Evolutionary conservation across 2,113 vertebrate genomes (phyloP), one percentile per base, ranked within the genome.

Genomic region (Ascaphus truei): DNA sequence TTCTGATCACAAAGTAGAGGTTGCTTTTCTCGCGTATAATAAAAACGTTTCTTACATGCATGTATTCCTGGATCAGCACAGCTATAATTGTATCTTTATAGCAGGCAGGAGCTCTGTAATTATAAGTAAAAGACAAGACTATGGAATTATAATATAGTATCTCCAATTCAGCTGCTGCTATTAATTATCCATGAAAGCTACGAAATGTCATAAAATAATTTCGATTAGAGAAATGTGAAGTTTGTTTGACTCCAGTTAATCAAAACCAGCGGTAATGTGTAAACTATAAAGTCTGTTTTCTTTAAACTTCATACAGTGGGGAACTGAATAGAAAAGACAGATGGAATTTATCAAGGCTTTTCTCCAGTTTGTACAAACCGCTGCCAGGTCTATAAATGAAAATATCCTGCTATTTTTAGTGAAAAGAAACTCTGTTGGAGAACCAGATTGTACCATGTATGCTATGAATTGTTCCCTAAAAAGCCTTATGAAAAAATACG

Each of bases 361-460:
- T 47, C 27, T 48, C 30, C 34, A 25, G 61, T 64, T 64, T 37
- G 45, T 51, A 51, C 31, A 36, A 26, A 51, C n/a, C n/a, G n/a
- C n/a, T n/a, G 62, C 62, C 50, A 39, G 25, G 16, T 52, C 50
- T 55, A 53, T 53, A 65, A 65, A 65, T 53, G 62, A 65, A 65
- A 65, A 65, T 41, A 65, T 53, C 16, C 25, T n/a, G 48, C 62
- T 65, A 65, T 53, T 65, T 53, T 65, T 65, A 65, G 62, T 2
- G 16, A 33, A 29, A 55, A 41, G 34, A 53, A 23, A 26, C 62
- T 39, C 30, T 25, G 33, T 27, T 64, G 31, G 62, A 64, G 51
- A 64, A 52, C 62, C 3, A 36, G 51, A 64, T 18, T 36, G n/a
- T n/a, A n/a, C n/a, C n/a, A n/a, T n/a, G n/a, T 27, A 18, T 64